Conservation (phyloP, 2,797 vertebrate species). For the Phataginus tetradactyla region DNA sequence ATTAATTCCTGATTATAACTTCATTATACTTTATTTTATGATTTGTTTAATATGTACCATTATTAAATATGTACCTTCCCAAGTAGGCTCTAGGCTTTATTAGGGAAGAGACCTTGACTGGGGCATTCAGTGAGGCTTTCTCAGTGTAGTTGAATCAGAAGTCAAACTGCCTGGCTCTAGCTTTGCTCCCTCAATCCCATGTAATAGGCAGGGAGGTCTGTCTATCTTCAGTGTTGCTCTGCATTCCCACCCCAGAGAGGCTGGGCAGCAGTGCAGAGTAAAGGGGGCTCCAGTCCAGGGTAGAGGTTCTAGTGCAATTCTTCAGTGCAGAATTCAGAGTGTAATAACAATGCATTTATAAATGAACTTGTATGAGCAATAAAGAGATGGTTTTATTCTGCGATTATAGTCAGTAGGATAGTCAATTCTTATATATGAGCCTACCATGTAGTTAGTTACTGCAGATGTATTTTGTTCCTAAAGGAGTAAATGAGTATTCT, state of each 20-base stretch:
- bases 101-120: background rate
- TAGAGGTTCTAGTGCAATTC: background rate
- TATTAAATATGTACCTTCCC: background rate
- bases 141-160: background rate
- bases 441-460: background rate
- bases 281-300: background rate
- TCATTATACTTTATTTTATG: background rate
- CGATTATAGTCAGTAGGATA: background rate
- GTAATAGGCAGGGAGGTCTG: conserved; percentile 65
- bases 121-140: background rate
- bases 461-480: background rate
- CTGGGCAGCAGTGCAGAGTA: background rate
- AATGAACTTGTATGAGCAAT: background rate
- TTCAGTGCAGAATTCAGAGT: background rate
- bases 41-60: background rate
- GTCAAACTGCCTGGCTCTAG: background rate
- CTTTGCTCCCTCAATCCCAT: conserved; percentile 29
- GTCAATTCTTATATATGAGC: background rate
- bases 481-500: background rate
- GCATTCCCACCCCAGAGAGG: background rate
- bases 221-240: conserved; percentile 26
- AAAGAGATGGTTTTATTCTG: background rate
- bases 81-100: background rate
- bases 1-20: background rate
- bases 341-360: background rate